Conservation (phyloP, 2,797 vertebrate species). For the Simalia tracyae region DNA sequence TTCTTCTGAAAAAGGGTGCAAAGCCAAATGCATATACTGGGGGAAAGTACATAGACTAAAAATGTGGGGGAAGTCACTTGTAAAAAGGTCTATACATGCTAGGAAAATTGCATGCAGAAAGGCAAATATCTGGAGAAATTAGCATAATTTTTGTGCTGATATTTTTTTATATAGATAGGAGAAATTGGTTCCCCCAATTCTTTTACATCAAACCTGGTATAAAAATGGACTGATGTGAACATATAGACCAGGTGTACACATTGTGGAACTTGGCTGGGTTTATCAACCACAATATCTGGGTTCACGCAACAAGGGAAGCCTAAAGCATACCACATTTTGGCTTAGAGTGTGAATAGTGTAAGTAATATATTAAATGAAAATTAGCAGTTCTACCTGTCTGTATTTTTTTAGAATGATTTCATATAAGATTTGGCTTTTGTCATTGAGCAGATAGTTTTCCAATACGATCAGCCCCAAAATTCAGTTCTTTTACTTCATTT, state of each 20-base stretch:
- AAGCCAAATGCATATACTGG: not conserved
- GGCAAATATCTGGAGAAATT: not conserved
- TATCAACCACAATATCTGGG: not conserved
- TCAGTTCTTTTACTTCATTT: not conserved
- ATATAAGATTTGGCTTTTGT: not conserved
- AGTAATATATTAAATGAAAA: not conserved
- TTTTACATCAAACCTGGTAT: not conserved
- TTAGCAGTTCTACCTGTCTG: not conserved
- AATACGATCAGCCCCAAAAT: not conserved
- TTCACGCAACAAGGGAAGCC: not conserved
- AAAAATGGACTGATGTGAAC: not conserved
- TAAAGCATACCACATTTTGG: not conserved
- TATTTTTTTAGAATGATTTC: not conserved
- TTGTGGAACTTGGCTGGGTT: not conserved
- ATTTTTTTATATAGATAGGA: not conserved
- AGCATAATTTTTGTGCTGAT: not conserved
- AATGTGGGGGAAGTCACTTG: not conserved
- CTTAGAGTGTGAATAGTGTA: not conserved
- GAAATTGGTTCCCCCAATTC: not conserved
- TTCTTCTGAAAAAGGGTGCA: not conserved
- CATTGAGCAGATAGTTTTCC: not conserved
- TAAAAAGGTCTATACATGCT: not conserved
- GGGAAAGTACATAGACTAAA: not conserved
- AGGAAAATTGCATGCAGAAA: not conserved
- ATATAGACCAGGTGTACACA: not conserved